Evolutionary conservation across 2,888 invertebrate genomes (phyloP).

Genomic region (Lithophane ornitopus): DNA sequence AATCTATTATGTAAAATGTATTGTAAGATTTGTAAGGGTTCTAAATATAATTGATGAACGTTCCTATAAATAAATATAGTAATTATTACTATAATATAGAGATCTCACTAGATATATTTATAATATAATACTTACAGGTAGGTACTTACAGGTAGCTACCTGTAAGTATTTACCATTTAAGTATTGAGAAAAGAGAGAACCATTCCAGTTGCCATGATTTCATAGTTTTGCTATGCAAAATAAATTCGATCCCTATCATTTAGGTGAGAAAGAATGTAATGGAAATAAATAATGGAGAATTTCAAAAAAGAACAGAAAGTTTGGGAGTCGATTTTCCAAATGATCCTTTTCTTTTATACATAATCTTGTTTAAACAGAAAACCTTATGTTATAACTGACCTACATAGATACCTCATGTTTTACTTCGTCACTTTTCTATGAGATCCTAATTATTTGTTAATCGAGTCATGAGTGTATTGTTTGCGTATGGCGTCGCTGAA

Average conservation of each 20-base stretch:
- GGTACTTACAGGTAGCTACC: too few relatives aligned
- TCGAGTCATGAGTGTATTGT: slow-evolving; percentile 60
- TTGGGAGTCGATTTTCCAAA: background rate
- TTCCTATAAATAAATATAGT: too few relatives aligned
- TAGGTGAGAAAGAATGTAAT: background rate
- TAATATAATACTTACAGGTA: too few relatives aligned
- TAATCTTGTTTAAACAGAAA: too few relatives aligned
- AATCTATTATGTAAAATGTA: too few relatives aligned
- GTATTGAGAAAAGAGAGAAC: too few relatives aligned
- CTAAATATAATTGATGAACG: too few relatives aligned
- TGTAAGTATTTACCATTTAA: too few relatives aligned
- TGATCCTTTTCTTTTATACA: too few relatives aligned
- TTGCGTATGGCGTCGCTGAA: slow-evolving; percentile 35
- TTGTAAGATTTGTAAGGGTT: too few relatives aligned
- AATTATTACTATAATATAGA: too few relatives aligned
- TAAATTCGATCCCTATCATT: background rate
- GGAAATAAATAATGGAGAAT: background rate
- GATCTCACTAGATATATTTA: too few relatives aligned
- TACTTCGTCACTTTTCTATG: background rate
- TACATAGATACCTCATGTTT: background rate
- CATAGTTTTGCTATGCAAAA: background rate
- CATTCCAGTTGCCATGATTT: background rate
- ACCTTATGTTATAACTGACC: slow-evolving; percentile 1
- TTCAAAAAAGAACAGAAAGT: background rate
- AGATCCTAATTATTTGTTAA: slow-evolving; percentile 42